Percentiles rank a stretch among this genome's conserved stretches.
Evolutionary conservation across 2,113 vertebrate genomes (phyloP).

Genomic region (Cephalopterus ornatus): DNA sequence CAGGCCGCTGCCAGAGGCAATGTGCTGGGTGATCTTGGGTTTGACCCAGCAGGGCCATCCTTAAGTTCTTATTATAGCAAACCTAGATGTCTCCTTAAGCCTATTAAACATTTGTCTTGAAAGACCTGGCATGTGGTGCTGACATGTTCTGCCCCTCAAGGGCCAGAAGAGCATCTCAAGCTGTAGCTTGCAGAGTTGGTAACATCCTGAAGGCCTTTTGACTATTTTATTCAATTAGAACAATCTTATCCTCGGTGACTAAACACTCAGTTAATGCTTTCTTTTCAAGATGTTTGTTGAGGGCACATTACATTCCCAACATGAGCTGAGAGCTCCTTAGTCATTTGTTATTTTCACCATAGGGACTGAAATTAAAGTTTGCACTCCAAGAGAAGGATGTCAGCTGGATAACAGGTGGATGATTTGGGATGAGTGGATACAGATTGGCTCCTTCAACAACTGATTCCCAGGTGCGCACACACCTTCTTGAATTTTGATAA

Average conservation of each 20-base stretch:
- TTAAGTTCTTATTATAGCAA: neutral
- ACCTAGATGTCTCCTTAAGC: neutral
- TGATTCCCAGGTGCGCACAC: neutral
- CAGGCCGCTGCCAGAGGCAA: neutral
- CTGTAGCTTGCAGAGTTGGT: neutral
- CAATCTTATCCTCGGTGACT: neutral
- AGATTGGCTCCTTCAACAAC: neutral
- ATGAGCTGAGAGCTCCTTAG: neutral
- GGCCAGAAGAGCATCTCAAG: neutral
- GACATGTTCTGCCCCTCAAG: neutral
- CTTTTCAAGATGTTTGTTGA: neutral
- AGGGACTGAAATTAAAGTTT: neutral
- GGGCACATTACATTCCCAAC: neutral
- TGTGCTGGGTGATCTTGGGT: neutral
- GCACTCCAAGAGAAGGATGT: fast-evolving
- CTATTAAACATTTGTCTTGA: neutral
- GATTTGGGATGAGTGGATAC: fast-evolving
- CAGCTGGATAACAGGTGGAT: neutral
- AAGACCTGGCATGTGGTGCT: neutral
- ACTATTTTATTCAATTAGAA: neutral
- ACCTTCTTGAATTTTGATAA: neutral
- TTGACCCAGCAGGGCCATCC: neutral
- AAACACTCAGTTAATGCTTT: neutral
- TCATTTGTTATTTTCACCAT: neutral
- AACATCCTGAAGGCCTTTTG: neutral